Conservation (phyloP, 1,140 invertebrate genomes). For the Drosophila nikananu region DNA sequence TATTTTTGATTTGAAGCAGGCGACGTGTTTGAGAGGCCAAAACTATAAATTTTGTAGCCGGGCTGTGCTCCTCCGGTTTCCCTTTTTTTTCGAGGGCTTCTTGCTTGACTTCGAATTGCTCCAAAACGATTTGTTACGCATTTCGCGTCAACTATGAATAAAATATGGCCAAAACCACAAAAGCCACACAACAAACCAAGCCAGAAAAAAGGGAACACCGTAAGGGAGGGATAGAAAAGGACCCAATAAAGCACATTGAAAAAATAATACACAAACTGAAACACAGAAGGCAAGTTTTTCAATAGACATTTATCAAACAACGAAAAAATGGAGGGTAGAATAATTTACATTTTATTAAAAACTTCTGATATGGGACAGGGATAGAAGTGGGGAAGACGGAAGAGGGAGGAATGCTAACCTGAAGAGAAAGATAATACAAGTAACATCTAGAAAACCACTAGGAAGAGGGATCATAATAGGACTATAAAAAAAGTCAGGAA, state of each 20-base stretch:
- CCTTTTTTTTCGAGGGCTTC: not conserved
- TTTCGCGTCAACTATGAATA: conserved; percentile 83
- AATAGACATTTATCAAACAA: conserved; percentile 78
- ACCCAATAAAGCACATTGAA: conserved; percentile 25
- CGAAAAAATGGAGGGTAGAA: conserved; percentile 49
- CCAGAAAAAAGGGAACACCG: conserved; percentile 16
- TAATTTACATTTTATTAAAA: conserved; percentile 84
- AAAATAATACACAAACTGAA: conserved; percentile 46
- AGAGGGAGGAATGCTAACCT: not conserved
- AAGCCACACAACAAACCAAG: conserved; percentile 55
- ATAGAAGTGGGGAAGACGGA: not conserved
- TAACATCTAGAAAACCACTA: not conserved
- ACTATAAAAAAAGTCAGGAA: too few relatives aligned
- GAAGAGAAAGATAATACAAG: not conserved
- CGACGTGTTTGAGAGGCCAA: conserved; percentile 56
- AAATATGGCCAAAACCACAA: conserved; percentile 75
- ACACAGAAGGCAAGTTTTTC: conserved; percentile 69
- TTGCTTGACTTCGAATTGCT: conserved; percentile 22
- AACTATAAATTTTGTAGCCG: conserved; percentile 75
- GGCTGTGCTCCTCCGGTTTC: conserved; percentile 35
- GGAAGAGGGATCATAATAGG: not conserved
- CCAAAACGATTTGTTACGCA: conserved; percentile 80
- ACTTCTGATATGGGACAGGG: conserved; percentile 52
- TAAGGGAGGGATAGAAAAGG: conserved; percentile 1
- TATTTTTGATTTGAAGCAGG: conserved; percentile 75